A percentile compares a stretch with the other conserved stretches of the same genome.
These are phyloP conservation scores for Aurelia aurita DNA, from an alignment of 30 jellyfish, hydroid and myxozoan genomes.

Conservation along the genomic window DNA sequence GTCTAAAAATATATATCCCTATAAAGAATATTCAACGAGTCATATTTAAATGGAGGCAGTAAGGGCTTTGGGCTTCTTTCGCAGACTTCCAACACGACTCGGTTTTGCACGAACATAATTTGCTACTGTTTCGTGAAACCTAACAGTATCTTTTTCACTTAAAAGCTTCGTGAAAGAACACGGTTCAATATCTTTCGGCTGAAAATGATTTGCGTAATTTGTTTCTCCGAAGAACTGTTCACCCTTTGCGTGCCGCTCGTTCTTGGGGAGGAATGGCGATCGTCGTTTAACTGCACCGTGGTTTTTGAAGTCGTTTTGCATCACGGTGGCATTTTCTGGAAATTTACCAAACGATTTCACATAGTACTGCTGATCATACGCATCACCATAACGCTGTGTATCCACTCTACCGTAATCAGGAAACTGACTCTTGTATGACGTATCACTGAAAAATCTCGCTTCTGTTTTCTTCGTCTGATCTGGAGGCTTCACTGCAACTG, in stretches of 20 bases:
- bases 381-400: conserved; percentile 52
- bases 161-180: conserved; percentile 59
- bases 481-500: conserved; percentile 40
- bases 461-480: conserved; percentile 22
- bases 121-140: conserved; percentile 14
- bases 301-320: conserved; percentile 52
- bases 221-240: conserved; percentile 63
- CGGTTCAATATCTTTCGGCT: conserved; percentile 23
- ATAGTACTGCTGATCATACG: conserved; percentile 49
- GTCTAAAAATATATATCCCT: too few relatives aligned
- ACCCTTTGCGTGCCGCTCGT: conserved; percentile 60
- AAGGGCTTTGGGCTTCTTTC: conserved; percentile 4
- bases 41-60: conserved; percentile 26
- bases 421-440: conserved; percentile 72
- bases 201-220: conserved; percentile 30
- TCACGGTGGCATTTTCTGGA: conserved; percentile 51
- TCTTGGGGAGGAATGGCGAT: conserved; percentile 54
- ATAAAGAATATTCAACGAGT: not conserved
- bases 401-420: conserved; percentile 60
- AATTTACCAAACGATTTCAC: conserved; percentile 63
- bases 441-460: conserved; percentile 53
- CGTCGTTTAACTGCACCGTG: conserved; percentile 39
- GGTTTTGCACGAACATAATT: conserved; percentile 15
- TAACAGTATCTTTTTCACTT: conserved; percentile 18
- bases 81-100: conserved; percentile 11